Base-by-base conservation (phyloP, 1,140 invertebrate species). In the Solenopsis fugax region DNA sequence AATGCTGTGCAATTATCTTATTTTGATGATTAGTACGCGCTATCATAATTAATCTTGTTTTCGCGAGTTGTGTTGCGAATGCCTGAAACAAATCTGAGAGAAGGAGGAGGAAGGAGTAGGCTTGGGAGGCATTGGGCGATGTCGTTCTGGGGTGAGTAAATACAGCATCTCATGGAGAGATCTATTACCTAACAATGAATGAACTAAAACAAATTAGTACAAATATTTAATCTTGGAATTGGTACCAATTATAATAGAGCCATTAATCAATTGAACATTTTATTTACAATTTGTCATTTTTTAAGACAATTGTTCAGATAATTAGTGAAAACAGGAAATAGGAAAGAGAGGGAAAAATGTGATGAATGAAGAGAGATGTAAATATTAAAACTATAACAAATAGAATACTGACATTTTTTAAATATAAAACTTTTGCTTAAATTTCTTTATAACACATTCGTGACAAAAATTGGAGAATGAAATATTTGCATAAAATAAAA, bases 141-240 rank as follows among this genome's bases (percentile, higher is more conserved):
- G 10, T 3, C 56, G 10, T 21, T 10, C 21, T 58, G 3, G 52
- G 2, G 5, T 54, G 18, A 54, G 58, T 60, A 29, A 60, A 60
- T 60, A 60, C 58, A 29, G 29, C 29, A 60, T 60, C 12, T 60
- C 12, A 29, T n/a, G n/a, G n/a, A 60, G 56, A 58, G 3, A 21
- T 24, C 9, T 58, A 58, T 58, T 58, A 24, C 1, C 10, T 60
- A 29, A 29, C 3, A 60, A 60, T 60, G 12, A 16, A 60, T 16
- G 24, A 9, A 10, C 9, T 58, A 56, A 7, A 56, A 56, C 7
- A 56, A 56, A 24, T 58, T 58, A 60, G 24, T 13, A 16, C 24
- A 60, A 60, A 60, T 60, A 29, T 60, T 60, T 60, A 60, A 60
- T 13, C 24, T 60, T 60, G 58, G 12, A 29, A 60, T 60, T 60